Conservation (phyloP, 2,888 invertebrate species). For the Temnothorax rugatulus region DNA sequence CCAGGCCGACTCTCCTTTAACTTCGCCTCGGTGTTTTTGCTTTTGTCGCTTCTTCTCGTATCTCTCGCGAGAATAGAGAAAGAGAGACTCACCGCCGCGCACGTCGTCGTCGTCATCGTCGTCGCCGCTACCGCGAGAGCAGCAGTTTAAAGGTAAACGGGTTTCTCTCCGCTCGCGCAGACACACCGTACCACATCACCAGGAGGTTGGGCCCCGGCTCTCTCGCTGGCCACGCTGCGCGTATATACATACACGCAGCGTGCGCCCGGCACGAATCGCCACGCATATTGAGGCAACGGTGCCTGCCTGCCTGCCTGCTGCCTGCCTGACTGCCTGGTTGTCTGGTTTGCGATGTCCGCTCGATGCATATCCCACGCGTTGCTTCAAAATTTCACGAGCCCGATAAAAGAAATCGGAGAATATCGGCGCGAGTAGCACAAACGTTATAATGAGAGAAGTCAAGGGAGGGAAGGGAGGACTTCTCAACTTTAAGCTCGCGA, state of each 20-base stretch:
- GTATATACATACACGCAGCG: slow-evolving; percentile 20
- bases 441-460: background rate
- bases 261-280: slow-evolving; percentile 28
- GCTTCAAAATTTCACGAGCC: slow-evolving; percentile 38
- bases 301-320: slow-evolving; percentile 5
- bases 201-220: slow-evolving; percentile 60
- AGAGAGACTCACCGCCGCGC: slow-evolving; percentile 14
- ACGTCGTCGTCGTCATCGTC: slow-evolving; percentile 25
- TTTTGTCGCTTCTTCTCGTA: slow-evolving; percentile 19
- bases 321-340: background rate
- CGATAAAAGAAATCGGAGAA: slow-evolving; percentile 27
- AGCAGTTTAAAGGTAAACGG: slow-evolving; percentile 83
- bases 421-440: slow-evolving; percentile 1
- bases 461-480: background rate
- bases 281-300: slow-evolving; percentile 42
- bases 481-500: slow-evolving; percentile 2
- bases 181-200: slow-evolving; percentile 70
- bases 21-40: slow-evolving; percentile 70
- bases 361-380: background rate
- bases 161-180: slow-evolving; percentile 78
- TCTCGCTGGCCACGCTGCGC: slow-evolving; percentile 40
- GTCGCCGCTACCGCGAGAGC: slow-evolving; percentile 57
- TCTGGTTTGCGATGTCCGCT: background rate
- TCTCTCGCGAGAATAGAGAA: background rate
- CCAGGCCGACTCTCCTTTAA: slow-evolving; percentile 45